Evolutionary conservation across 1,140 invertebrate genomes (phyloP).

Genomic region (Heliconius nattereri): DNA sequence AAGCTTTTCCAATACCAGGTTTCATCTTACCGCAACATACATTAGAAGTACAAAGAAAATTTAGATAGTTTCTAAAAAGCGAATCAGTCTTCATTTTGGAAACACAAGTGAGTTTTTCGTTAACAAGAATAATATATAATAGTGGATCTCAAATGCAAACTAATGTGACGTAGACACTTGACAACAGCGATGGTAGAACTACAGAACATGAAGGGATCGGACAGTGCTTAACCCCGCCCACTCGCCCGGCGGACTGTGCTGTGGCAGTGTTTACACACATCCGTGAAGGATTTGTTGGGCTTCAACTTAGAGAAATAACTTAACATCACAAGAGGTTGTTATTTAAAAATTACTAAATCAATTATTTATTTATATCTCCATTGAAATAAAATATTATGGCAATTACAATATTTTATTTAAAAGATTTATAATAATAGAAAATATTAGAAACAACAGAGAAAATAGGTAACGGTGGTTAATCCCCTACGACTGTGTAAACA

Average conservation of each 20-base stretch:
- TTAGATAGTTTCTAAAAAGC: constrained; percentile 38
- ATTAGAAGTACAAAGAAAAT: constrained; percentile 43
- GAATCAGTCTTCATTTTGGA: constrained; percentile 41
- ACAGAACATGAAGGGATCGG: constrained; percentile 56
- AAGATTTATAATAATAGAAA: background rate
- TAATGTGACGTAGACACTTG: constrained; percentile 51
- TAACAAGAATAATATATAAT: constrained; percentile 44
- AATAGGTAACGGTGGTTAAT: background rate
- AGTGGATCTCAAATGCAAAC: constrained; percentile 53
- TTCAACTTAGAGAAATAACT: background rate
- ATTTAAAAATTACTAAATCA: too few species aligned
- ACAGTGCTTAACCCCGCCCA: constrained; percentile 42
- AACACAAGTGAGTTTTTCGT: constrained; percentile 42
- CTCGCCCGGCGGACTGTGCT: background rate
- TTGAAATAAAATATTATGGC: background rate
- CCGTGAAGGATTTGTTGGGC: background rate
- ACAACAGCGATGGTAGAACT: constrained; percentile 62
- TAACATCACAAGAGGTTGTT: background rate
- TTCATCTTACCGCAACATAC: constrained; percentile 41
- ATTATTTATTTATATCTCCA: background rate
- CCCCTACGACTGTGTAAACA: background rate
- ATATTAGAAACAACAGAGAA: background rate
- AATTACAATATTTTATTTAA: background rate
- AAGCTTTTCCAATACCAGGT: constrained; percentile 52
- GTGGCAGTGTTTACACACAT: constrained; percentile 26